Percentiles rank a stretch among this genome's conserved stretches.
Conservation (phyloP, 1,140 invertebrate species). For the Hirudo medicinalis region DNA sequence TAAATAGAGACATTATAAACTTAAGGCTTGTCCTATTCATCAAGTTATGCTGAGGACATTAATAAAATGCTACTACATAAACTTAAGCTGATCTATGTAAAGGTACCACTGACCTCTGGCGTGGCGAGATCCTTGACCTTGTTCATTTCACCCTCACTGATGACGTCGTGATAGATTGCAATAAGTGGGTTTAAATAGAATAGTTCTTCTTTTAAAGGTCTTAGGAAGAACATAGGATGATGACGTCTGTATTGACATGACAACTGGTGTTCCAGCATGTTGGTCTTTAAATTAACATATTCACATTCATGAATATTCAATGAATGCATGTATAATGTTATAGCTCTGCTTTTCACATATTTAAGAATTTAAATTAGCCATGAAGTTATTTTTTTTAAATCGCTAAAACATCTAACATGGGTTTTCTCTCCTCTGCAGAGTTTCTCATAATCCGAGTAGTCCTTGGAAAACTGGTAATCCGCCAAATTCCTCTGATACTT, state of each 20-base stretch:
- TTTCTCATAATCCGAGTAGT: conserved; percentile 56
- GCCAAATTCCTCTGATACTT: conserved; percentile 29
- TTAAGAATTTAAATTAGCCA: neutral
- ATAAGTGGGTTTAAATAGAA: conserved; percentile 69
- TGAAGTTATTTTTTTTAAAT: neutral
- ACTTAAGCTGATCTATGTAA: too few relatives aligned
- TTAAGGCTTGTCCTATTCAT: too few relatives aligned
- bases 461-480: conserved; percentile 33
- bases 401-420: conserved; percentile 30
- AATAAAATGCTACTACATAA: too few relatives aligned
- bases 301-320: neutral
- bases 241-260: conserved; percentile 62
- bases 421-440: conserved; percentile 74
- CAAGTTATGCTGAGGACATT: neutral
- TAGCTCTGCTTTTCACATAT: neutral
- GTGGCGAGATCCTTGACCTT: conserved; percentile 70
- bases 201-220: conserved; percentile 81
- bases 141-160: conserved; percentile 77
- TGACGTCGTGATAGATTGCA: conserved; percentile 73
- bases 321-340: neutral
- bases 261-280: conserved; percentile 40
- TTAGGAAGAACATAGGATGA: conserved; percentile 60
- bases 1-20: neutral
- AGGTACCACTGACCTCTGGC: conserved; percentile 60
- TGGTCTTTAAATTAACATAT: neutral